These are phyloP conservation scores for Drosophila bocki DNA, from an alignment of 1,140 invertebrate genomes.

Conservation along the genomic window DNA sequence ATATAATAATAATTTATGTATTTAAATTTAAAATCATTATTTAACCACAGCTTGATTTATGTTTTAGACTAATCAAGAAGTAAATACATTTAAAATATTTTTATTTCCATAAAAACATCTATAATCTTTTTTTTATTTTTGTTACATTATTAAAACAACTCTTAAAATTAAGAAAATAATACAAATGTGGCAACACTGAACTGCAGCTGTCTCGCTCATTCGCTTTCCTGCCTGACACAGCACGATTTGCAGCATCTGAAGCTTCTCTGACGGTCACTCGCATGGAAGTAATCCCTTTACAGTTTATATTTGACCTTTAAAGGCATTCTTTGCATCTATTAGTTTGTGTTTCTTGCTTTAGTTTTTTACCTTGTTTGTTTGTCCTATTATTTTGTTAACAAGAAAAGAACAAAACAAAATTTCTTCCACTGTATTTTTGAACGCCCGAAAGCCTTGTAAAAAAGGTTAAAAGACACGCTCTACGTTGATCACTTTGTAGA, in stretches of 20 bases:
- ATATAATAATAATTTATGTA: too few species aligned
- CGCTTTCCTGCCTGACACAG: conserved; percentile 14
- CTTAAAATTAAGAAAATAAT: background rate
- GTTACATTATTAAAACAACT: too few species aligned
- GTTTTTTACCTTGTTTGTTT: conserved; percentile 12
- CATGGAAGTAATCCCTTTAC: conserved; percentile 5
- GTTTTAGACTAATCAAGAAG: too few species aligned
- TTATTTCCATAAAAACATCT: background rate
- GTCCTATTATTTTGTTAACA: conserved; percentile 10
- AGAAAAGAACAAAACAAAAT: background rate
- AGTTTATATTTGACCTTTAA: conserved; percentile 10
- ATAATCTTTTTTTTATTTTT: too few species aligned
- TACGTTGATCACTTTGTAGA: conserved; percentile 32
- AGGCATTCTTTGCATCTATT: conserved; percentile 8
- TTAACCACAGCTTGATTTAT: background rate
- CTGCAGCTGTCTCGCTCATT: conserved; percentile 1
- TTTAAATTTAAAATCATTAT: too few species aligned
- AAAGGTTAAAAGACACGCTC: conserved; percentile 27
- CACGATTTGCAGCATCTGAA: conserved; percentile 7
- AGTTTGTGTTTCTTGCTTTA: conserved; percentile 11
- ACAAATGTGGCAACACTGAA: conserved; percentile 6
- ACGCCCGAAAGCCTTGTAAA: conserved; percentile 26
- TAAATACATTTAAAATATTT: too few species aligned
- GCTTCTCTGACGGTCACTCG: conserved; percentile 20
- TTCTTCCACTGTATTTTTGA: conserved; percentile 1